phyloP scores from a whole-genome alignment of 2,888 invertebrate genomes.

The Micropterix aruncella region DNA sequence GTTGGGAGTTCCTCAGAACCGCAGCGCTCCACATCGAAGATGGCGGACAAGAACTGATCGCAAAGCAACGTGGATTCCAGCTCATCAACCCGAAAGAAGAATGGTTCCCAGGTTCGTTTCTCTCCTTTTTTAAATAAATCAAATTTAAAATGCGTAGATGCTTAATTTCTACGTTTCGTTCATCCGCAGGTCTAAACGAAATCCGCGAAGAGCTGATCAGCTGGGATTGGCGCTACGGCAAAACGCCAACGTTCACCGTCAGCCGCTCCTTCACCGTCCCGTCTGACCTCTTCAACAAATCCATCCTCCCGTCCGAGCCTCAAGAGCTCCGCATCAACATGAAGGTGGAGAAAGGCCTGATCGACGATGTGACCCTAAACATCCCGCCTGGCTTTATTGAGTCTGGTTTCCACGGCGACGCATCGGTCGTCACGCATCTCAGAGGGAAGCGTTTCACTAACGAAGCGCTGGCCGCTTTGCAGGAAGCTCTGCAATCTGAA shows the following conservation, averaged over 20 bases:
- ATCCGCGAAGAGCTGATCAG: slow-evolving; percentile 53
- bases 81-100: slow-evolving; percentile 74
- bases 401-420: slow-evolving; percentile 46
- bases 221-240: slow-evolving; percentile 85
- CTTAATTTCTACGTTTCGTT: slow-evolving; percentile 2
- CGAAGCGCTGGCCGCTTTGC: slow-evolving; percentile 43
- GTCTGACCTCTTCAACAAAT: slow-evolving; percentile 29
- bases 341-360: slow-evolving; percentile 48
- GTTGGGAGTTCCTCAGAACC: slow-evolving; percentile 71
- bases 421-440: slow-evolving; percentile 47
- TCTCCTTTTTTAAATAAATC: slow-evolving; percentile 5
- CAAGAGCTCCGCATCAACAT: slow-evolving; percentile 46
- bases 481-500: slow-evolving; percentile 35
- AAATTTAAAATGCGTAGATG: neutral
- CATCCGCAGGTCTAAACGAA: slow-evolving; percentile 47
- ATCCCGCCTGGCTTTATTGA: slow-evolving; percentile 46
- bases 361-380: slow-evolving; percentile 48
- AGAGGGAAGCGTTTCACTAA: slow-evolving; percentile 52
- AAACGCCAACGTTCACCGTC: slow-evolving; percentile 73
- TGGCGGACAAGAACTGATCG: slow-evolving; percentile 55
- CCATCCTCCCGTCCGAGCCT: slow-evolving; percentile 24
- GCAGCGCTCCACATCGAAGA: slow-evolving; percentile 51
- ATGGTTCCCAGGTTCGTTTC: slow-evolving; percentile 64
- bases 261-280: slow-evolving; percentile 49
- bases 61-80: slow-evolving; percentile 72